Percentiles rank a stretch among this genome's conserved stretches.
phyloP scores from a whole-genome alignment of 2,113 vertebrate genomes.

The Crotalus helleri region DNA sequence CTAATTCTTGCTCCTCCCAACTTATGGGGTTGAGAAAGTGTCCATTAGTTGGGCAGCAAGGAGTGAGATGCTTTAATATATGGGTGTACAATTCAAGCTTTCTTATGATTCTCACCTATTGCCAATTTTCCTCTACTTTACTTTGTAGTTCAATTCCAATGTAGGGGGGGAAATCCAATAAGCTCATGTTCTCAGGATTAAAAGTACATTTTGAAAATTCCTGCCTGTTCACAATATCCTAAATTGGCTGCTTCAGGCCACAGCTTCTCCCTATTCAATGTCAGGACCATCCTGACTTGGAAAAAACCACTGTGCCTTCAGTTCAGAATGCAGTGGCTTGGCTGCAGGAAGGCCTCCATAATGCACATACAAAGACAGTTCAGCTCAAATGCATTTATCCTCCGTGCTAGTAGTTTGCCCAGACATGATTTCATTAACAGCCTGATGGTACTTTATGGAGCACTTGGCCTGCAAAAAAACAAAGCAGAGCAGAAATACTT shows the following conservation, averaged over 20 bases:
- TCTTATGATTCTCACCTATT: background rate
- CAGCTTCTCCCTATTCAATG: background rate
- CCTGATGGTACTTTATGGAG: slow-evolving; percentile 60
- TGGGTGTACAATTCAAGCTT: background rate
- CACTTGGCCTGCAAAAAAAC: slow-evolving; percentile 60
- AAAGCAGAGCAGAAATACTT: slow-evolving; percentile 53
- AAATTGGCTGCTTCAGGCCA: background rate
- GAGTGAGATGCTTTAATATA: background rate
- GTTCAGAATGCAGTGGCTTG: rapidly evolving
- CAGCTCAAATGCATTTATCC: rapidly evolving
- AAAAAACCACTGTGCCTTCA: background rate
- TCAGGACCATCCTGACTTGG: background rate
- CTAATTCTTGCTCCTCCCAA: background rate
- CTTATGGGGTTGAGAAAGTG: background rate
- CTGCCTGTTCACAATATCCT: background rate
- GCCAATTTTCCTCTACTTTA: background rate
- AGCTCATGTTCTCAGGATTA: background rate
- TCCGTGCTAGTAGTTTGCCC: background rate
- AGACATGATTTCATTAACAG: slow-evolving; percentile 61
- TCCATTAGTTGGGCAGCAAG: background rate
- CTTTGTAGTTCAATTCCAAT: background rate
- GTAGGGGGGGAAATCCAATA: background rate
- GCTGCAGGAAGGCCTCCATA: rapidly evolving
- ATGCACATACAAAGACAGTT: background rate
- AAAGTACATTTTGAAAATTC: background rate